Base-by-base conservation (phyloP, 1,140 invertebrate genomes). In the Scaptomyza hsui region DNA sequence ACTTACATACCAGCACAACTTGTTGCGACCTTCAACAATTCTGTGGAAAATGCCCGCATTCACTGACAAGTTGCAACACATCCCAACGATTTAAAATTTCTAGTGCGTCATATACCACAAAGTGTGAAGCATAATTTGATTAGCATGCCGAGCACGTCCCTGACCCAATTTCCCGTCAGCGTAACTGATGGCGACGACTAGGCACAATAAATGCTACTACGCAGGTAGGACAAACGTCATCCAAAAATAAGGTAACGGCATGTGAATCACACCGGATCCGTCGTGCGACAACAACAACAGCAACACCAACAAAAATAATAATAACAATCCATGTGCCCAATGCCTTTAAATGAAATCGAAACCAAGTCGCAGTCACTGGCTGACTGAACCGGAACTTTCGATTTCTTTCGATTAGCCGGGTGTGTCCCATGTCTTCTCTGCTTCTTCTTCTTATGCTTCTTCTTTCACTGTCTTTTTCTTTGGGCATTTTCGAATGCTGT, bases 101-200 rank as follows among this genome's bases (percentile, higher is more conserved):
- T 24, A 18, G 45, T 65, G 78, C 78, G 74, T 86, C 82, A 86
- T 42, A 48, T 29, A 9, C 26, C 26, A 13, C 45, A 62, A 69
- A 35, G 57, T 70, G 70, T 68, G 41, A 29, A 72, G 44, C 56
- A 67, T 63, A 55, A 78, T 62, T 71, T 61, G 62, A 86, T 86
- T 86, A 88, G 78, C 78, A 86, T 82, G 78, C 82, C 75, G 55
- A 74, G 75, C 82, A 88, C 82, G 82, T 88, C 83, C 82, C 82
- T 88, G 82, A 88, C 82, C 82, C 83, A 88, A 88, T 88, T 88
- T 21, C 19, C 35, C 37, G 55, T 10, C 55, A 35, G 42, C 55
- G 55, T 37, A 37, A 47, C 35, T 64, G 61, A 64, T 39, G 61
- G 45, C 32, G 19, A 73, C 32, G 79, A 70, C 70, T 63, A 62